A percentile compares a stretch with the other conserved stretches of the same genome.
These are phyloP conservation scores for Crossocerus cetratus DNA, from an alignment of 2,888 invertebrate genomes.

Conservation along the genomic window DNA sequence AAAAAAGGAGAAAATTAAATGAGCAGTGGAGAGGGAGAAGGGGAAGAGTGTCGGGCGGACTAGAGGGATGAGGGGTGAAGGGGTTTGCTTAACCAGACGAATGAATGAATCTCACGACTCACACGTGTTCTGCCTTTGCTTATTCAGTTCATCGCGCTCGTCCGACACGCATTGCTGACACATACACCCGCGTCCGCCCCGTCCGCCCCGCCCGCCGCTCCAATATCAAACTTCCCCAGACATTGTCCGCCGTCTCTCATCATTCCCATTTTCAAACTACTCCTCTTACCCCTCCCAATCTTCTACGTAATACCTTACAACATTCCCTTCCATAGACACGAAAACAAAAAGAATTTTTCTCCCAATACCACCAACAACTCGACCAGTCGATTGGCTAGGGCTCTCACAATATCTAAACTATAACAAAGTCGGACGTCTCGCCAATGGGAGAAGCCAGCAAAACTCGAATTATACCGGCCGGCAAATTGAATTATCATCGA, in stretches of 20 bases:
- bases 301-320: neutral
- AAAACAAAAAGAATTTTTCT: neutral
- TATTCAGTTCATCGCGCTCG: conserved; percentile 53
- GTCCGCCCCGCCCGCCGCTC: conserved; percentile 5
- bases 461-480: neutral
- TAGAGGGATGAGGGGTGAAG: conserved; percentile 4
- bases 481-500: conserved; percentile 1
- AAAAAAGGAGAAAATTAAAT: conserved; percentile 47
- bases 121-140: conserved; percentile 58
- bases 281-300: neutral
- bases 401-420: too few relatives aligned
- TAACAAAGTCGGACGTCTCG: neutral
- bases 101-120: conserved; percentile 63
- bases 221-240: conserved; percentile 28
- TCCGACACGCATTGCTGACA: conserved; percentile 51
- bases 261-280: conserved; percentile 9
- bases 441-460: neutral
- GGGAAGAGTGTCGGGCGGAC: conserved; percentile 8
- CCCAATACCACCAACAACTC: neutral
- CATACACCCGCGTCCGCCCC: too few relatives aligned
- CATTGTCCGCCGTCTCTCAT: conserved; percentile 16
- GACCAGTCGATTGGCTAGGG: too few relatives aligned
- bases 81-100: conserved; percentile 42
- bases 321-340: neutral
- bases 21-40: conserved; percentile 12